phyloP scores from a whole-genome alignment of 2,113 vertebrate genomes.

The Strix uralensis region DNA sequence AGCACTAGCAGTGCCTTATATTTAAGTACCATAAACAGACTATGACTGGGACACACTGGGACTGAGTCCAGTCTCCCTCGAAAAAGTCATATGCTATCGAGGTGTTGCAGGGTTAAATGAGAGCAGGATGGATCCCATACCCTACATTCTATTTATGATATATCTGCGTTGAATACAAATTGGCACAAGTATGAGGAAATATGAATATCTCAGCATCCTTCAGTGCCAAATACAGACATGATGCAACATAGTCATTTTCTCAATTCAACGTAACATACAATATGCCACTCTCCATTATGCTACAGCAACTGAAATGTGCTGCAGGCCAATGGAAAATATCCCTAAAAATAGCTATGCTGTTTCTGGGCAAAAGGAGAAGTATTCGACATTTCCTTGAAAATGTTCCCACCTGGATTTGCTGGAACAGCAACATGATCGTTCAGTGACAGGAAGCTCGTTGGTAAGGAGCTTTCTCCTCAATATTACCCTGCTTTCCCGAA shows the following conservation, averaged over 20 bases:
- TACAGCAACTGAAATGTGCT: slow-evolving; percentile 73
- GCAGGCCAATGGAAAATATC: slow-evolving; percentile 74
- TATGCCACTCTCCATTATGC: slow-evolving; percentile 68
- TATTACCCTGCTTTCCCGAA: slow-evolving; percentile 65
- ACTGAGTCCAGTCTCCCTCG: neutral
- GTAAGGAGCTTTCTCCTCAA: slow-evolving; percentile 64
- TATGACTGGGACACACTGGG: neutral
- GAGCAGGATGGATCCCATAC: neutral
- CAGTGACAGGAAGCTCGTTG: slow-evolving; percentile 63
- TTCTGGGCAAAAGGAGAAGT: slow-evolving; percentile 77
- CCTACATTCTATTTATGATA: slow-evolving; percentile 10
- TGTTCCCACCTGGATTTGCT: slow-evolving; percentile 78
- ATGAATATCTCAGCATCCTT: slow-evolving; percentile 52
- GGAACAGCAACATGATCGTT: slow-evolving; percentile 61
- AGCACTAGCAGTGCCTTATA: neutral
- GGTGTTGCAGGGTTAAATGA: neutral
- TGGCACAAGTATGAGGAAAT: slow-evolving; percentile 39
- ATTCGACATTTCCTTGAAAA: slow-evolving; percentile 78
- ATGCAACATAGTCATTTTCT: slow-evolving; percentile 62
- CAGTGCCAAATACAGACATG: slow-evolving; percentile 52
- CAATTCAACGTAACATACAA: slow-evolving; percentile 50
- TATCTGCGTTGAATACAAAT: slow-evolving; percentile 30
- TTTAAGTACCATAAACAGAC: neutral
- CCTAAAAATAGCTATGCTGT: slow-evolving; percentile 79
- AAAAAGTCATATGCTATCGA: neutral